These are phyloP conservation scores for Smittia sp. DNA, from an alignment of 2,888 invertebrate genomes.

Conservation along the genomic window DNA sequence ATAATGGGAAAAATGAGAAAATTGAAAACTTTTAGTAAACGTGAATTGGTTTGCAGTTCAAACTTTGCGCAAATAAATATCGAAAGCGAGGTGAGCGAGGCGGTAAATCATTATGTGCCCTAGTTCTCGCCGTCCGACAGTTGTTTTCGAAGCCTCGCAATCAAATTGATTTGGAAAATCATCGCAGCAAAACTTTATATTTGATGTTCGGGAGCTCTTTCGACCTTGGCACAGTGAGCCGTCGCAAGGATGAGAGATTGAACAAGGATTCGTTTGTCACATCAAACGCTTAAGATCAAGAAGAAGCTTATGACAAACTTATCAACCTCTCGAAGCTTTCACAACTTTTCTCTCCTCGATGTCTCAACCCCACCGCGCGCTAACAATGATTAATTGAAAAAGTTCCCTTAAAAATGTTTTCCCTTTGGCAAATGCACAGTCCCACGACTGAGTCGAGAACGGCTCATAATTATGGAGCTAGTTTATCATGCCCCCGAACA, in stretches of 20 bases:
- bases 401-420: slow-evolving; percentile 18
- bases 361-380: not conserved
- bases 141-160: slow-evolving; percentile 2
- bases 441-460: not conserved
- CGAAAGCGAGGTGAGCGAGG: not conserved
- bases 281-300: not conserved
- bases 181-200: not conserved
- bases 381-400: slow-evolving; percentile 40
- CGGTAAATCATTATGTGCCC: slow-evolving; percentile 1
- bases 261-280: not conserved
- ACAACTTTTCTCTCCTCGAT: not conserved
- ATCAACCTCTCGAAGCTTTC: not conserved
- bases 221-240: not conserved
- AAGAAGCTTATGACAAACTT: not conserved
- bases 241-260: not conserved
- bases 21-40: slow-evolving; percentile 5
- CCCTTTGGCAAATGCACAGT: slow-evolving; percentile 1
- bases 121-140: not conserved
- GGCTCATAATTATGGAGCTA: slow-evolving; percentile 32
- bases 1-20: not conserved
- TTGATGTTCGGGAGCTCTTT: not conserved
- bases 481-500: slow-evolving; percentile 23
- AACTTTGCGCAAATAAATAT: not conserved
- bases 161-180: slow-evolving; percentile 21
- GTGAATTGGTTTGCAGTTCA: slow-evolving; percentile 21